Evolutionary conservation across 37 sponge, comb jelly and placozoan species (phyloP).

Genomic region (Dysidea cf. avara): DNA sequence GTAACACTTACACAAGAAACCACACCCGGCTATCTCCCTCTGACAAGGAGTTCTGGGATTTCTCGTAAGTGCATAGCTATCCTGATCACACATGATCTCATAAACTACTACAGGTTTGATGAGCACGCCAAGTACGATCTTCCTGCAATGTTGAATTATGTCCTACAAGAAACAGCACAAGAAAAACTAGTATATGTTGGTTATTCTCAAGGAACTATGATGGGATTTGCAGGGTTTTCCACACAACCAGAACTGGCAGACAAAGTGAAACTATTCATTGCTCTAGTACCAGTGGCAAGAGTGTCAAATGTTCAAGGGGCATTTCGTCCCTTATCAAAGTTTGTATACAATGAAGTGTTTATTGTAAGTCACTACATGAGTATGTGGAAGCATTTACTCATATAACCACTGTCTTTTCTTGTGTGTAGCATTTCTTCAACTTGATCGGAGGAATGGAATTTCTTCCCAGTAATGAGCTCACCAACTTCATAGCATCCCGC

Average conservation of each 20-base stretch:
- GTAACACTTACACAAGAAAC: slow-evolving; percentile 90
- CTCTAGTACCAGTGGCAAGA: slow-evolving; percentile 78
- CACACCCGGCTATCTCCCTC: slow-evolving; percentile 70
- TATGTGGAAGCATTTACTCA: too few relatives aligned
- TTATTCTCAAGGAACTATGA: slow-evolving; percentile 91
- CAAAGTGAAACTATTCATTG: slow-evolving; percentile 65
- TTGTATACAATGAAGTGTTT: neutral
- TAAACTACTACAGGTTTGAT: slow-evolving; percentile 61
- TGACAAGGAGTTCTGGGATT: slow-evolving; percentile 74
- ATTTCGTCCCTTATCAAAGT: slow-evolving; percentile 19
- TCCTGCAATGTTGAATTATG: slow-evolving; percentile 85
- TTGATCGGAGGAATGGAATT: slow-evolving; percentile 47
- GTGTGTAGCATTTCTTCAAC: slow-evolving; percentile 10
- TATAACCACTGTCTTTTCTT: too few relatives aligned
- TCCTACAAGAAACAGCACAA: slow-evolving; percentile 50
- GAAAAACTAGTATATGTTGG: slow-evolving; percentile 79
- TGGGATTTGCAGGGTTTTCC: slow-evolving; percentile 90
- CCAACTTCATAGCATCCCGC: slow-evolving; percentile 7
- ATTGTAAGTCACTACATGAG: too few relatives aligned
- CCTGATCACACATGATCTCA: too few relatives aligned
- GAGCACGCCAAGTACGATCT: slow-evolving; percentile 80
- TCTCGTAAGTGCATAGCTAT: slow-evolving; percentile 68
- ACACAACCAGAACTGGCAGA: slow-evolving; percentile 58
- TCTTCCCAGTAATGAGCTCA: slow-evolving; percentile 36
- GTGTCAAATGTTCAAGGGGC: slow-evolving; percentile 67